Evolutionary conservation across 2,888 invertebrate species (phyloP), one percentile per base, ranked within the genome.

Genomic region (Physocephala rufipes): DNA sequence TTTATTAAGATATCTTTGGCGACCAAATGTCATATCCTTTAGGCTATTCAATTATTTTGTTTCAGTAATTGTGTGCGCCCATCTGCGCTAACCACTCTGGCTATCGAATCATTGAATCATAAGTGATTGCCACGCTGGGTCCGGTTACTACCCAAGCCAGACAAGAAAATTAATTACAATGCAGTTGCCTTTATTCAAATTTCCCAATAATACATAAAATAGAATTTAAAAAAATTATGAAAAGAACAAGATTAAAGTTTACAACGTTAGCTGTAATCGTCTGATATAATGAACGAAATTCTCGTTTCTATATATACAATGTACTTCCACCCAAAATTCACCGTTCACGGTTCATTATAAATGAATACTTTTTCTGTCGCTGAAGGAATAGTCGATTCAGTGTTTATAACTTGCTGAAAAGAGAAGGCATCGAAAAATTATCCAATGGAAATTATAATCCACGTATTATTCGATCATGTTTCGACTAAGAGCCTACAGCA

Each of bases 201-300:
- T 36, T 9, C 9, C 36, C 36, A 4, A 36, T 36, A 36, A 9
- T 36, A 36, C 36, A 36, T 36, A 36, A 36, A 9, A 36, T 36
- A 36, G 4, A 4, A 36, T 36, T 36, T 36, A 7, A 7, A 36
- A 4, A 36, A 36, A 7, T 36, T 36, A 36, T 36, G 36, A 4
- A 36, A 36, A 36, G 36, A 7, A 58, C 4, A 19, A 51, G 58
- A 55, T 49, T 21, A 49, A 47, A 66, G 30, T 43, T 26, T 71
- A 67, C 71, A 67, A 71, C 71, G 67, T 71, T 9, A 71, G 71
- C 67, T 67, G 71, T 63, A 67, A 51, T 71, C 63, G 71, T 71
- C 71, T 71, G 63, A 19, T 53, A 24, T 19, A 62, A 15, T 66
- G 9, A 66, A 36, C 36, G 5, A 4, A 36, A 30, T 36, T 7